Percentiles rank a stretch among this genome's conserved stretches.
Evolutionary conservation across 2,888 invertebrate genomes (phyloP).

Genomic region (Drosophila ustulata): DNA sequence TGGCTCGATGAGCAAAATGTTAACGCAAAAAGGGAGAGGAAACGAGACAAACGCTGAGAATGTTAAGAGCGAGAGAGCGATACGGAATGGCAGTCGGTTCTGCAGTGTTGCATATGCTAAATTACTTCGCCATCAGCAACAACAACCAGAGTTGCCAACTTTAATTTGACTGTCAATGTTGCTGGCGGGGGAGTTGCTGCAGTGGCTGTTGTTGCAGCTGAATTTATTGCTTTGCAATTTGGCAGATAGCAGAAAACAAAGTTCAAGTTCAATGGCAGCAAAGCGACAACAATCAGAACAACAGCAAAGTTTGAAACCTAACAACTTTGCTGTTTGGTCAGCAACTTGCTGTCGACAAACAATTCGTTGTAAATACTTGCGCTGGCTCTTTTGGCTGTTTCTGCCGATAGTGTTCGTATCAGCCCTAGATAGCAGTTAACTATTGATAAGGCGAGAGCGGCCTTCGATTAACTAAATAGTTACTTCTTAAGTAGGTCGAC

Average conservation of each 20-base stretch:
- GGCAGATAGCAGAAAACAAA: slow-evolving; percentile 54
- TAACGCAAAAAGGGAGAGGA: slow-evolving; percentile 29
- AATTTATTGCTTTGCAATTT: slow-evolving; percentile 68
- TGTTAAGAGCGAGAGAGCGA: slow-evolving; percentile 11
- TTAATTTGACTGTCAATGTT: slow-evolving; percentile 71
- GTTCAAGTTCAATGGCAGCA: slow-evolving; percentile 82
- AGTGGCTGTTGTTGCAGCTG: slow-evolving; percentile 21
- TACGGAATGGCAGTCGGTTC: slow-evolving; percentile 15
- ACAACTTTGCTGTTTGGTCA: slow-evolving; percentile 19
- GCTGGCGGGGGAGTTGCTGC: slow-evolving; percentile 28
- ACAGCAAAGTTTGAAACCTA: not conserved
- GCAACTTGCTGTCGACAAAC: slow-evolving; percentile 6
- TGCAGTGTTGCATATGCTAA: slow-evolving; percentile 50
- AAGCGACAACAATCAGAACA: slow-evolving; percentile 25
- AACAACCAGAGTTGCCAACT: slow-evolving; percentile 54
- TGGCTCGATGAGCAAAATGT: slow-evolving; percentile 66
- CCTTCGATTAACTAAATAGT: slow-evolving; percentile 49
- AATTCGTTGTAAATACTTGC: slow-evolving; percentile 6
- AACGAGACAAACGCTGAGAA: slow-evolving; percentile 5
- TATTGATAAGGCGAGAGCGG: slow-evolving; percentile 38
- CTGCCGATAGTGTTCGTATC: slow-evolving; percentile 43
- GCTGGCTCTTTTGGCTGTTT: not conserved
- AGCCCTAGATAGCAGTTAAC: slow-evolving; percentile 32
- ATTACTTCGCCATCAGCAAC: slow-evolving; percentile 23
- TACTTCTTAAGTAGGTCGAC: slow-evolving; percentile 49